A percentile compares a stretch with the other conserved stretches of the same genome.
phyloP scores from a whole-genome alignment of 1,140 invertebrate genomes.

The Heliconius nattereri region DNA sequence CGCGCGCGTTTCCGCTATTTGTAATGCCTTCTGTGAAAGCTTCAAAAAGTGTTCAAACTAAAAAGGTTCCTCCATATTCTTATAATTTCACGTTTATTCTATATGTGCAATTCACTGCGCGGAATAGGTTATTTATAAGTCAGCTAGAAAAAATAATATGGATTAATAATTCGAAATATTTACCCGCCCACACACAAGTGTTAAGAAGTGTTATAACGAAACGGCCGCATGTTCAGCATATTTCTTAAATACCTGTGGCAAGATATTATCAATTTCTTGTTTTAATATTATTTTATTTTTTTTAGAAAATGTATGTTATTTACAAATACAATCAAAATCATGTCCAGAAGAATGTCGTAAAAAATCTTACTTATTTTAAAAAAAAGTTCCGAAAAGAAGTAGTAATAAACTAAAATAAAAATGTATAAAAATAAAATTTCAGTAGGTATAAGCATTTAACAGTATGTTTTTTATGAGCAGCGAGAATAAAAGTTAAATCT shows the following conservation, averaged over 20 bases:
- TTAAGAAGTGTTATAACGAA: background rate
- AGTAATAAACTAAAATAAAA: background rate
- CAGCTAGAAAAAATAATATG: background rate
- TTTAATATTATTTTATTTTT: too few relatives aligned
- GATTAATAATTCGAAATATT: background rate
- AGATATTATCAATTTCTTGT: background rate
- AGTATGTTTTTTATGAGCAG: background rate
- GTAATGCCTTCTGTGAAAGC: constrained; percentile 51
- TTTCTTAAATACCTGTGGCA: background rate
- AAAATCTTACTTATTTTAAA: background rate
- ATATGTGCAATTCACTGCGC: background rate
- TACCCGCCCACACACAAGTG: background rate
- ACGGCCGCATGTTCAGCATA: background rate
- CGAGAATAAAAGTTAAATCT: background rate
- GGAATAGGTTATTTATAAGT: background rate
- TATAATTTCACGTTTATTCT: background rate
- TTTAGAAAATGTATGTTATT: too few relatives aligned
- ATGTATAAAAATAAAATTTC: too few relatives aligned
- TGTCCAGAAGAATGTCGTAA: background rate
- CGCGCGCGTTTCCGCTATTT: constrained; percentile 34
- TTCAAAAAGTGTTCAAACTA: constrained; percentile 48
- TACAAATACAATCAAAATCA: too few relatives aligned
- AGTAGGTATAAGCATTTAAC: background rate
- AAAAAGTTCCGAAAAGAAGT: background rate
- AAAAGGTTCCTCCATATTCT: constrained; percentile 47